Evolutionary conservation across 2,888 invertebrate genomes (phyloP).

Genomic region (Lingula anatina): DNA sequence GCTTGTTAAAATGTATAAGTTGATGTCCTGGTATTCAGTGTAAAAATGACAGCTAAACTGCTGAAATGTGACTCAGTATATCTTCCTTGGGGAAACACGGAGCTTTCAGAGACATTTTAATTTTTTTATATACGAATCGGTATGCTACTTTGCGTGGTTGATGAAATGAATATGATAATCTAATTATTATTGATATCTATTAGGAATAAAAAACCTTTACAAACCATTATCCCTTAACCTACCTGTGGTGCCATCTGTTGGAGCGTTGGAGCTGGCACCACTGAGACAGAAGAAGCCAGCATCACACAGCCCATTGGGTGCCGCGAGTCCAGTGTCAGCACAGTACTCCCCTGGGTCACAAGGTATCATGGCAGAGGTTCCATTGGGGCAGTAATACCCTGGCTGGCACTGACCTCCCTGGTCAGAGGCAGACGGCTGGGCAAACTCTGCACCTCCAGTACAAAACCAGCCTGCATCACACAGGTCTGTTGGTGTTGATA

Average conservation of each 20-base stretch:
- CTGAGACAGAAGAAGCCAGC: slow-evolving; percentile 46
- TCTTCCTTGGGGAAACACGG: too few relatives aligned
- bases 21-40: too few relatives aligned
- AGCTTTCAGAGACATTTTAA: too few relatives aligned
- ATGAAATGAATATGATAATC: too few relatives aligned
- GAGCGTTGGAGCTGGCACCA: slow-evolving; percentile 9
- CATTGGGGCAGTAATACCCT: slow-evolving; percentile 36
- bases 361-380: slow-evolving; percentile 22
- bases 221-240: slow-evolving; percentile 24
- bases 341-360: slow-evolving; percentile 45
- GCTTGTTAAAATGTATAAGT: too few relatives aligned
- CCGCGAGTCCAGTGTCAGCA: slow-evolving; percentile 26
- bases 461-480: slow-evolving; percentile 48
- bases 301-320: slow-evolving; percentile 32
- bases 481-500: slow-evolving; percentile 29
- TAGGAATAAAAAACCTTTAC: too few relatives aligned
- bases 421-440: slow-evolving; percentile 20
- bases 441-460: slow-evolving; percentile 20
- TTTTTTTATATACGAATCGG: too few relatives aligned
- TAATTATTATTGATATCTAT: too few relatives aligned
- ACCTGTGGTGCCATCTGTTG: slow-evolving; percentile 16
- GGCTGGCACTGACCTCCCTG: slow-evolving; percentile 33
- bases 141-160: too few relatives aligned
- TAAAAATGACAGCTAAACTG: too few relatives aligned
- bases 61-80: too few relatives aligned